These are phyloP conservation scores for Argentina silus DNA, from an alignment of 2,797 vertebrate genomes.

Conservation along the genomic window DNA sequence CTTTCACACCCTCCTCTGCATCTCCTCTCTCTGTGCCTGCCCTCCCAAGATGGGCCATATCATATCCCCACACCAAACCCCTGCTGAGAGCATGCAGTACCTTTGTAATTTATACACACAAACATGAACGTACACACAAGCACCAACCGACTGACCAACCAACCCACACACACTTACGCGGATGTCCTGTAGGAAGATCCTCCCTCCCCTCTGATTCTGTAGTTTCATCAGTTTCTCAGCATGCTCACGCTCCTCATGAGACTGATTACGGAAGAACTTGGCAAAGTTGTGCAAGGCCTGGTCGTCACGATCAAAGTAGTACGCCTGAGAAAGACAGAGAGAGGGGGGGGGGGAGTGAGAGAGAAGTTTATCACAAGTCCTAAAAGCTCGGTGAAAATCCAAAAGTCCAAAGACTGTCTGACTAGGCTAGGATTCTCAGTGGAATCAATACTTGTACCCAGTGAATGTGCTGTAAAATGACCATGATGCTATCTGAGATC, in stretches of 20 bases:
- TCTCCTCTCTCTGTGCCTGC: slow-evolving; percentile 33
- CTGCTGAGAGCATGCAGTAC: slow-evolving; percentile 28
- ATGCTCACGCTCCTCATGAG: slow-evolving; percentile 86
- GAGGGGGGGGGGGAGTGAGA: neutral
- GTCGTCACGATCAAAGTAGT: slow-evolving; percentile 90
- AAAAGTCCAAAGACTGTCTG: neutral
- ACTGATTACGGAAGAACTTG: slow-evolving; percentile 87
- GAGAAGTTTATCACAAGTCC: neutral
- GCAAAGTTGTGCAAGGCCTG: slow-evolving; percentile 86
- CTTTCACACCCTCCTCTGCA: slow-evolving; percentile 49
- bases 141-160: neutral
- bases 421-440: neutral
- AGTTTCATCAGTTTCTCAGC: slow-evolving; percentile 89
- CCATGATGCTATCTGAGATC: neutral
- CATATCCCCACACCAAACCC: neutral
- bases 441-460: neutral
- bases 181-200: slow-evolving; percentile 88
- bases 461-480: neutral
- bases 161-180: slow-evolving; percentile 61
- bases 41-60: slow-evolving; percentile 21
- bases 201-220: slow-evolving; percentile 87
- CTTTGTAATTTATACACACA: neutral
- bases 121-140: neutral
- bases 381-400: neutral
- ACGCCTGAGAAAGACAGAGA: slow-evolving; percentile 67